Base-by-base conservation (phyloP, 2,797 vertebrate species). In the Synanceia verrucosa region DNA sequence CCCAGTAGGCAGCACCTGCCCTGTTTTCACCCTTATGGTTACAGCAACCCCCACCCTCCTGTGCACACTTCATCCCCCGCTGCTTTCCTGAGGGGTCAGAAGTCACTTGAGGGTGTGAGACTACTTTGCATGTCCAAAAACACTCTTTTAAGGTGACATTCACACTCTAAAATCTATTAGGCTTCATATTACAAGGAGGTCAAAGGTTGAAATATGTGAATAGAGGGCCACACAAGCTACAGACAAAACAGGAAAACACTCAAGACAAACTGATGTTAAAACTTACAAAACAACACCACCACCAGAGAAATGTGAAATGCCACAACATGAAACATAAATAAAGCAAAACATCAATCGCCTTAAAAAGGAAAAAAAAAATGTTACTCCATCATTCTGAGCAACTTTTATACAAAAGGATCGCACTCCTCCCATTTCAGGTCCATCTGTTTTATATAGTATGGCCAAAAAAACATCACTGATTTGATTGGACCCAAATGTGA, bases 401-500 rank as follows among this genome's bases (percentile, higher is more conserved):
- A 60, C 63, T 78, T 79, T 72, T 60, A 74, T 66, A 64, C 70
- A 77, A 75, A 68, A 79, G 67, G 80, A 69, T 62, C 65, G 52
- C 59, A 66, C 58, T 70, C 69, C 76, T 77, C 78, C 79, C 55
- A 61, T 78, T 85, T 84, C 82, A 65, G 43, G 70, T 83, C 86
- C 90, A 92, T 93, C 91, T 93, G 90, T 93, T 92, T 91, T 88
- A 82, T 82, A 93, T 91, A 86, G 82, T 76, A 78, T 76, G 75
- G 79, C 83, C 82, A 90, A 91, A 92, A 59, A 91, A 90, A 90
- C 88, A 91, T 88, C 63, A 76, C 76, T 83, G 85, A 89, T 88
- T 84, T 93, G 86, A 93, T 92, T 91, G 86, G 86, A 90, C 74
- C 90, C 90, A 92, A 93, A 93, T 93, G 92, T 92, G 86, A 90